A percentile compares a stretch with the other conserved stretches of the same genome.
Evolutionary conservation across 2,888 invertebrate genomes (phyloP).

Genomic region (Dryomyza anilis): DNA sequence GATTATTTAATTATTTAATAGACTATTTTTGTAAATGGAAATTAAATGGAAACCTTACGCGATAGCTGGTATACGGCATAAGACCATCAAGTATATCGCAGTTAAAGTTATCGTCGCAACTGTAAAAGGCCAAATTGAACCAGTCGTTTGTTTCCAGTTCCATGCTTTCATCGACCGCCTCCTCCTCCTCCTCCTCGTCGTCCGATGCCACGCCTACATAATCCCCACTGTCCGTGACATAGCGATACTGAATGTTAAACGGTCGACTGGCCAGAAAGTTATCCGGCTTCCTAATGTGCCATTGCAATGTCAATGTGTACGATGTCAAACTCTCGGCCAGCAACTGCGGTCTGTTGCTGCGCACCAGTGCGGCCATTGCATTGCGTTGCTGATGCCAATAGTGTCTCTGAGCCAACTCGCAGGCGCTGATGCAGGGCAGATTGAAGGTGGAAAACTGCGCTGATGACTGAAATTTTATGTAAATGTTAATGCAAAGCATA

Average conservation of each 20-base stretch:
- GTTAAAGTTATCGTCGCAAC: conserved; percentile 67
- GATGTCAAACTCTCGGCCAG: conserved; percentile 33
- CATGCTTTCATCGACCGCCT: conserved; percentile 48
- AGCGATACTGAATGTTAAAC: conserved; percentile 52
- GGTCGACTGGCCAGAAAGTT: conserved; percentile 48
- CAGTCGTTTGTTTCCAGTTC: no score
- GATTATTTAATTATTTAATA: no score
- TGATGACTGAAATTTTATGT: conserved; percentile 39
- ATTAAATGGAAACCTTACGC: no score
- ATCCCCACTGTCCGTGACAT: conserved; percentile 33
- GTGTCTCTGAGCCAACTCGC: conserved; percentile 51
- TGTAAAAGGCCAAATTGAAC: conserved; percentile 68
- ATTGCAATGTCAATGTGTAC: conserved; percentile 42
- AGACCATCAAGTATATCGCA: conserved; percentile 75
- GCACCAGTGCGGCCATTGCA: conserved; percentile 42
- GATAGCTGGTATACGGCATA: conserved; percentile 87
- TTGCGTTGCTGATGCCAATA: conserved; percentile 49
- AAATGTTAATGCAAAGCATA: not conserved
- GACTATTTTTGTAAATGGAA: not conserved
- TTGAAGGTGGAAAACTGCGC: conserved; percentile 50
- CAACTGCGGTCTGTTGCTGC: conserved; percentile 40
- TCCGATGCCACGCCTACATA: conserved; percentile 38
- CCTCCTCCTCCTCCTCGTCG: conserved; percentile 79
- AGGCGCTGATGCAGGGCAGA: conserved; percentile 55
- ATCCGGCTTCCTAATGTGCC: conserved; percentile 49